A percentile compares a stretch with the other conserved stretches of the same genome.
Conservation (phyloP, 2,888 invertebrate species). For the Apamea crenata region DNA sequence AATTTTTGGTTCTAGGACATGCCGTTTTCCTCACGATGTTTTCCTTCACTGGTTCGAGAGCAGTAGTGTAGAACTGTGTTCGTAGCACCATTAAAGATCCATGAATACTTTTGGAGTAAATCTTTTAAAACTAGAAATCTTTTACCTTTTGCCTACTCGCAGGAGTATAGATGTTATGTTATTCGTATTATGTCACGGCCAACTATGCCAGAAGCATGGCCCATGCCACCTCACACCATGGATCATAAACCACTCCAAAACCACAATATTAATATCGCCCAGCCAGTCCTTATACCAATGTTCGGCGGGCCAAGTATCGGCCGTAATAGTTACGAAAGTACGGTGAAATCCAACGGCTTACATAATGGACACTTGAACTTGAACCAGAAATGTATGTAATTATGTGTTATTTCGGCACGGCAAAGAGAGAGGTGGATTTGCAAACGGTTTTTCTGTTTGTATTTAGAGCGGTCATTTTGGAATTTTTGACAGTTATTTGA, state of each 20-base stretch:
- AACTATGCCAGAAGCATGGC: background rate
- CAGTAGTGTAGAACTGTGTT: too few relatives aligned
- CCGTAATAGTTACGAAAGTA: constrained; percentile 31
- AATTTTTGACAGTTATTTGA: constrained; percentile 28
- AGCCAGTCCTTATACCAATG: constrained; percentile 23
- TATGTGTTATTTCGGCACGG: constrained; percentile 59
- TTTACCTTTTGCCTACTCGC: background rate
- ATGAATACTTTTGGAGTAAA: too few relatives aligned
- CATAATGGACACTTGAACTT: constrained; percentile 48
- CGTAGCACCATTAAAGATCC: too few relatives aligned
- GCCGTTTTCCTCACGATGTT: too few relatives aligned
- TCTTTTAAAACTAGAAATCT: too few relatives aligned
- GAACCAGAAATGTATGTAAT: constrained; percentile 46
- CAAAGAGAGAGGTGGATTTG: constrained; percentile 60
- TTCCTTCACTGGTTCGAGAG: too few relatives aligned
- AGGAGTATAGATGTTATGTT: background rate
- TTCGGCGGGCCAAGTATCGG: background rate
- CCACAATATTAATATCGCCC: background rate
- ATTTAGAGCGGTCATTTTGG: constrained; percentile 30
- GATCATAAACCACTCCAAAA: constrained; percentile 34
- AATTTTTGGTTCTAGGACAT: too few relatives aligned
- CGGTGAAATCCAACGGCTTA: constrained; percentile 45
- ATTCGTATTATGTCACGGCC: constrained; percentile 9
- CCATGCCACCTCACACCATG: constrained; percentile 10
- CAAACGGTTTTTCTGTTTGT: constrained; percentile 38